Base-by-base conservation (phyloP, 1,140 invertebrate species). In the Lepidurus couesii region DNA sequence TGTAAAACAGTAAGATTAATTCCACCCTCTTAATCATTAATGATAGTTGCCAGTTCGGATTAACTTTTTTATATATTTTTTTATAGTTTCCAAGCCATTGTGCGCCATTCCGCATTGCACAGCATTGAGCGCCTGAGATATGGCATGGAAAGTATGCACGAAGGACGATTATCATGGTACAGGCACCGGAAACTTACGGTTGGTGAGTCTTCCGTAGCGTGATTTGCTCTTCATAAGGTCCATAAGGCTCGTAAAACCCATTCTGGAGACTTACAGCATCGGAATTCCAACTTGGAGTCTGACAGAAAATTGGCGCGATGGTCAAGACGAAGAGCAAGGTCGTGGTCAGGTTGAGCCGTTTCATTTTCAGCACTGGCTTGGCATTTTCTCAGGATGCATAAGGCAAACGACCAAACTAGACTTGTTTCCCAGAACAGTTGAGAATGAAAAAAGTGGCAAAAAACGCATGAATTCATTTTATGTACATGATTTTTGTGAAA, bases 291-390 rank as follows among this genome's bases (percentile, higher is more conserved):
- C 21, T 65, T 65, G 53, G 53, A 13, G 7, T 9, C 21, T 65
- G 53, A 13, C 53, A 13, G 16, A 13, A 9, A 65, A 65, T 21
- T 65, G 53, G 53, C 53, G 53, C 53, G 8, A 65, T n/a, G 53
- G 16, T 65, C n/a, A 65, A 65, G 53, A 65, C 53, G 53, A 65
- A 65, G 53, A 65, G 53, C 53, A 65, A 65, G 16, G 53, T 65
- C 53, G 53, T 65, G 21, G 53, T 65, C 53, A 65, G 16, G 53
- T 65, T 65, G 21, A 65, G 53, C 53, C 7, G 5, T 21, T 65
- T 21, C 53, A 65, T 65, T 11, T 21, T 65, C 3, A 65, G 8
- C n/a, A 65, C 53, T 21, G 16, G 53, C 53, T 65, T 21, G 53
- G 21, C 53, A 65, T 65, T 65, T 65, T 21, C 53, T 65, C 21